phyloP scores from a whole-genome alignment of 2,113 vertebrate species.

The Nansenia antarctica region DNA sequence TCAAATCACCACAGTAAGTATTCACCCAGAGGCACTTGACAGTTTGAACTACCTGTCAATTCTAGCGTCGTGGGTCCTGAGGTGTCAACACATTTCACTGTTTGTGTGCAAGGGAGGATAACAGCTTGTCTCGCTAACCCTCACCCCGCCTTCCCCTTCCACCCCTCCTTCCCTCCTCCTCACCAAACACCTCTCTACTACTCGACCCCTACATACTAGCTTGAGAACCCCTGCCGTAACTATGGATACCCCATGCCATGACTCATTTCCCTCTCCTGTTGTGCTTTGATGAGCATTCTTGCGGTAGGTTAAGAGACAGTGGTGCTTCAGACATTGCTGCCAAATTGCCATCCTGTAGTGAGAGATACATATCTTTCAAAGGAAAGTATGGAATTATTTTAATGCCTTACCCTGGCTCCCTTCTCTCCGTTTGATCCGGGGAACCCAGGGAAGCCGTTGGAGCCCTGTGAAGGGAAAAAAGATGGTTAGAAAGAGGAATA shows the following conservation, averaged over 20 bases:
- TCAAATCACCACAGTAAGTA: conserved; percentile 42
- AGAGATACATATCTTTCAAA: not conserved
- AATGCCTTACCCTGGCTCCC: conserved; percentile 66
- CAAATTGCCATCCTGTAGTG: too few relatives aligned
- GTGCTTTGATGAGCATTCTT: not conserved
- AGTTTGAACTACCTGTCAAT: conserved; percentile 60
- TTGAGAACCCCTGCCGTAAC: too few relatives aligned
- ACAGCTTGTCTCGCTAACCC: conserved; percentile 33
- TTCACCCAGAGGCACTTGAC: conserved; percentile 57
- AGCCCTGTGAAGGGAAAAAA: conserved; percentile 60
- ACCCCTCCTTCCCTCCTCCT: not conserved
- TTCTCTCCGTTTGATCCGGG: conserved; percentile 75
- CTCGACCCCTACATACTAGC: not conserved
- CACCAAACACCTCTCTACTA: not conserved
- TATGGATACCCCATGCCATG: not conserved
- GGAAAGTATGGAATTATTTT: not conserved
- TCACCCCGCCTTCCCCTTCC: not conserved
- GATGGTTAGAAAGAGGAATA: not conserved
- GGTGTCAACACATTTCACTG: conserved; percentile 32
- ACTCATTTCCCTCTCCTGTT: not conserved
- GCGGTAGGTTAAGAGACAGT: too few relatives aligned
- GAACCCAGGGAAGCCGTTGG: conserved; percentile 73
- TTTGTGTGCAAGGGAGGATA: conserved; percentile 24
- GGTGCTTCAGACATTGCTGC: too few relatives aligned
- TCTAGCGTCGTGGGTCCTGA: conserved; percentile 26